phyloP scores from a whole-genome alignment of 2,797 vertebrate species.

The Sebastes cheni region DNA sequence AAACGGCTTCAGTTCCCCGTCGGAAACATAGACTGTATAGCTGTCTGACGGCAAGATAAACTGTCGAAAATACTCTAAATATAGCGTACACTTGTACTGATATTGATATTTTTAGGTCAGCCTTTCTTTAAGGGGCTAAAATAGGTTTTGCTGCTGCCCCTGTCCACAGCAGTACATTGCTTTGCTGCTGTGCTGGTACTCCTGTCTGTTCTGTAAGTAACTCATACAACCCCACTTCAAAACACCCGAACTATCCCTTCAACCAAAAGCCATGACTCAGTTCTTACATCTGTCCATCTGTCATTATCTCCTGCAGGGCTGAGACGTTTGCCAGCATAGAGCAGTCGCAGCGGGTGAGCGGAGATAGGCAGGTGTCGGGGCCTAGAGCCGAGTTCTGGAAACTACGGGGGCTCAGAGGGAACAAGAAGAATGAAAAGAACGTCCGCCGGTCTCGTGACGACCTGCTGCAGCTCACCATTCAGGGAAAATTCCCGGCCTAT shows the following conservation, averaged over 20 bases:
- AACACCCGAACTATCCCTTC: background rate
- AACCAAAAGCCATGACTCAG: background rate
- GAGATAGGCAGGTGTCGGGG: constrained; percentile 76
- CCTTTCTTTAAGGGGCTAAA: too few species aligned
- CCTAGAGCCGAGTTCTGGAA: constrained; percentile 96
- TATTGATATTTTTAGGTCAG: too few species aligned
- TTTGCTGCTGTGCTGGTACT: background rate
- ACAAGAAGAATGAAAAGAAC: constrained; percentile 89
- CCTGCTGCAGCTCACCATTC: constrained; percentile 91
- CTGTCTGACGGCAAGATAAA: background rate
- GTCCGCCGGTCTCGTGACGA: constrained; percentile 88
- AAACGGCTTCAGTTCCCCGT: background rate
- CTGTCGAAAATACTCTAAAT: too few species aligned
- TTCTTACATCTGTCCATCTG: background rate
- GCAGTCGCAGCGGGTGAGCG: constrained; percentile 77
- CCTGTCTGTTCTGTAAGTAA: background rate
- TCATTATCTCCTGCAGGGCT: constrained; percentile 78
- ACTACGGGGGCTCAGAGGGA: constrained; percentile 92
- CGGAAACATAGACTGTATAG: background rate
- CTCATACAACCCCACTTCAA: background rate
- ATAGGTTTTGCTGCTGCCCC: too few species aligned
- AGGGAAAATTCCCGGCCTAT: constrained; percentile 94
- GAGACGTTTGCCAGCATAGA: constrained; percentile 91
- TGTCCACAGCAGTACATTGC: background rate
- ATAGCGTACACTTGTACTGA: too few species aligned